A percentile compares a stretch with the other conserved stretches of the same genome.
Evolutionary conservation across 2,797 vertebrate species (phyloP).

Genomic region (Eurystomus glaucurus): DNA sequence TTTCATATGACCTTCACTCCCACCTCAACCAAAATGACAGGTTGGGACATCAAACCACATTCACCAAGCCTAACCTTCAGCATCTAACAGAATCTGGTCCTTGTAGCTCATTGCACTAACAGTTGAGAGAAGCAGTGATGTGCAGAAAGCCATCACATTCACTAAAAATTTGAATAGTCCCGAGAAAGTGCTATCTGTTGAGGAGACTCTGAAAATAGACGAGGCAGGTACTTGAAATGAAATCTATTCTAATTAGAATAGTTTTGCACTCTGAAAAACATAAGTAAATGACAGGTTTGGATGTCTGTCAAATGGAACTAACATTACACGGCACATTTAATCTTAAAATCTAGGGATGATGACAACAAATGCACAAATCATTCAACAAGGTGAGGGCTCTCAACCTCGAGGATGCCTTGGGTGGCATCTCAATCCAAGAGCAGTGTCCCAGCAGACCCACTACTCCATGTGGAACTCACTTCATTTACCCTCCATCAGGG

Average conservation of each 20-base stretch:
- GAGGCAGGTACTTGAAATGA: background rate
- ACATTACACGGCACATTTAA: background rate
- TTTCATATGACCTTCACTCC: fast-evolving
- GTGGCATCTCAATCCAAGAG: background rate
- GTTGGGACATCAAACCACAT: background rate
- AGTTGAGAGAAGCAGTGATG: background rate
- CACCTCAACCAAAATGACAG: background rate
- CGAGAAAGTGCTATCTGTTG: background rate
- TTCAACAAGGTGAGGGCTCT: background rate
- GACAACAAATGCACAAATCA: background rate
- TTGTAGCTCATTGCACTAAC: background rate
- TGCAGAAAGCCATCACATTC: background rate
- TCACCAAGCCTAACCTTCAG: background rate
- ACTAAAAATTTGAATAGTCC: background rate
- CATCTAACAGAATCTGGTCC: background rate
- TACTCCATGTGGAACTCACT: background rate
- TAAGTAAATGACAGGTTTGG: background rate
- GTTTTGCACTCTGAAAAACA: background rate
- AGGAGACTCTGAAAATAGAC: background rate
- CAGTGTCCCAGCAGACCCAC: background rate
- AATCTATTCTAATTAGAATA: background rate
- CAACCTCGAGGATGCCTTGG: background rate
- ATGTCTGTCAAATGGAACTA: background rate
- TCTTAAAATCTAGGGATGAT: background rate
- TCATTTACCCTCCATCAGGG: background rate